A percentile compares a stretch with the other conserved stretches of the same genome.
phyloP scores from a whole-genome alignment of 2,113 vertebrate genomes.

The Tauraco erythrolophus region DNA sequence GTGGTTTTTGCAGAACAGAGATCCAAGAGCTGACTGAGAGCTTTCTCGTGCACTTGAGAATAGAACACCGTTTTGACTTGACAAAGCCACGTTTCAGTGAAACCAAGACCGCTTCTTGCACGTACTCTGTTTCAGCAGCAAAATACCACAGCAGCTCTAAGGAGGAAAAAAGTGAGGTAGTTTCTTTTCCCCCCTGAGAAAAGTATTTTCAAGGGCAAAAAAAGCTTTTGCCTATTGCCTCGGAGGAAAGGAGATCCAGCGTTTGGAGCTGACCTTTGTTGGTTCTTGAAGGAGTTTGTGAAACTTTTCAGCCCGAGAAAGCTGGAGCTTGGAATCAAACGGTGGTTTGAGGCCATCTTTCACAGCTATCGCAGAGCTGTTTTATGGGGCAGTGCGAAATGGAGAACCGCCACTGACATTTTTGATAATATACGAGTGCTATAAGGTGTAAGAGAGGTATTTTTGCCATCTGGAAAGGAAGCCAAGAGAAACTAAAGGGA shows the following conservation, averaged over 20 bases:
- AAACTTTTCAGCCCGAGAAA: background rate
- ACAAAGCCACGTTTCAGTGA: background rate
- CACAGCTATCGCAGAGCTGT: background rate
- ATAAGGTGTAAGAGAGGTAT: background rate
- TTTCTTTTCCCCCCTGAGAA: background rate
- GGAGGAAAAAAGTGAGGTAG: background rate
- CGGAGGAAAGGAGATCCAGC: background rate
- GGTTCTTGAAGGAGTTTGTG: background rate
- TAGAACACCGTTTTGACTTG: background rate
- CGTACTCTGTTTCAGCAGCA: background rate
- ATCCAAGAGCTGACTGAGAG: background rate
- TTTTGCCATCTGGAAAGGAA: constrained; percentile 28
- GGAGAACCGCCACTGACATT: background rate
- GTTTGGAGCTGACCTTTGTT: background rate
- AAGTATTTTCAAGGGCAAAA: background rate
- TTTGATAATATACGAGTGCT: background rate
- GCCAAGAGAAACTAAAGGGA: background rate
- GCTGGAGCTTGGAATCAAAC: background rate
- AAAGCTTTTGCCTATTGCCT: background rate
- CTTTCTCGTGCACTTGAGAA: background rate
- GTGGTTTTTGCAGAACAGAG: background rate
- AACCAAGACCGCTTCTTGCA: background rate
- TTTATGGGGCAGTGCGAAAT: background rate
- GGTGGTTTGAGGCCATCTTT: background rate
- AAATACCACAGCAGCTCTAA: background rate